Conservation (phyloP, 2,888 invertebrate species). For the Yponomeuta malinellus region DNA sequence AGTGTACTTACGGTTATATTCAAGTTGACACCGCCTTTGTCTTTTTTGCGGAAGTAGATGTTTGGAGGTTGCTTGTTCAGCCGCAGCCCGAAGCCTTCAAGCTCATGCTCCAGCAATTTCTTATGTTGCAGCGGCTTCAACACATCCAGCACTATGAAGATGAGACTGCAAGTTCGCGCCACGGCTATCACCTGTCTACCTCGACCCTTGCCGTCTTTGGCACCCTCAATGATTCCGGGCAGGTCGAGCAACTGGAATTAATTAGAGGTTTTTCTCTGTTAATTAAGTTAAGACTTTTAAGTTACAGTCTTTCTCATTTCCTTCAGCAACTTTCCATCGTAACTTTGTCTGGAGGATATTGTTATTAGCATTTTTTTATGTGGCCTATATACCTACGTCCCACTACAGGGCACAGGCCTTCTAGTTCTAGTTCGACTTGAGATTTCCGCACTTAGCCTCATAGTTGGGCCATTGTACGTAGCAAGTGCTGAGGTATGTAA, state of each 20-base stretch:
- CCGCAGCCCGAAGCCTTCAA: constrained; percentile 98
- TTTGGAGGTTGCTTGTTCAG: constrained; percentile 98
- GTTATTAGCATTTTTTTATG: no score
- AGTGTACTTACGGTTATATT: constrained; percentile 83
- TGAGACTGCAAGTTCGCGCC: constrained; percentile 97
- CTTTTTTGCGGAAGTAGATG: constrained; percentile 96
- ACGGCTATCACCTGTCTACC: constrained; percentile 99
- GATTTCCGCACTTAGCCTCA: no score
- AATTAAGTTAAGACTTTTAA: not conserved
- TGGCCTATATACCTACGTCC: no score
- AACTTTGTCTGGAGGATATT: no score
- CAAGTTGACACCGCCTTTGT: constrained; percentile 98
- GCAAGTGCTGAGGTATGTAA: no score
- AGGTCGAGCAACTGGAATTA: constrained; percentile 90
- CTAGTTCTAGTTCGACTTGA: no score
- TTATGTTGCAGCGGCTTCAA: constrained; percentile 98
- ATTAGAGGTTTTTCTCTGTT: not conserved
- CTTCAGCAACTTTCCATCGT: no score
- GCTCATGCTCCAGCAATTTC: constrained; percentile 95
- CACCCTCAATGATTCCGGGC: constrained; percentile 99
- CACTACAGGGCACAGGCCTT: no score
- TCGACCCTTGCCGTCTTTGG: constrained; percentile 99
- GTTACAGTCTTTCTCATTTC: no score
- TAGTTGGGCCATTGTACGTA: no score
- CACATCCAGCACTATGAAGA: constrained; percentile 98